These are phyloP conservation scores for Peromyscus maniculatus DNA, from an alignment of 2,113 vertebrate species.

Conservation along the genomic window DNA sequence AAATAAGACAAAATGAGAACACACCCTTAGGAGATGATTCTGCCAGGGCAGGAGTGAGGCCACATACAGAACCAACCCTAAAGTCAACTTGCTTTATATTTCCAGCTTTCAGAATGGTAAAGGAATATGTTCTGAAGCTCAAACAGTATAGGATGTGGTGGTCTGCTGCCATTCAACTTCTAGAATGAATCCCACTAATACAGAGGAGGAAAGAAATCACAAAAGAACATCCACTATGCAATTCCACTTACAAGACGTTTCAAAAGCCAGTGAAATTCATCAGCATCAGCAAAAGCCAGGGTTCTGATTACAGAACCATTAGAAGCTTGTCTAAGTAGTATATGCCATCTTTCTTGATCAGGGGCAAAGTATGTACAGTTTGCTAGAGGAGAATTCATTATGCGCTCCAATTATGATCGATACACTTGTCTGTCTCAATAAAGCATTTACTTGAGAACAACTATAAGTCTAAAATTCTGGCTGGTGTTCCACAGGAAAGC, in stretches of 20 bases:
- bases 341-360: not conserved
- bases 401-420: not conserved
- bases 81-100: not conserved
- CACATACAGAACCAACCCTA: not conserved
- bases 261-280: not conserved
- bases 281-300: too few relatives aligned
- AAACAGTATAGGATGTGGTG: not conserved
- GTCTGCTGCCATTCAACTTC: not conserved
- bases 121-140: not conserved
- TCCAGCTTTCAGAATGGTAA: not conserved
- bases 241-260: not conserved
- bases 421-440: not conserved
- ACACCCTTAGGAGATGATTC: not conserved
- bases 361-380: not conserved
- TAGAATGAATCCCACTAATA: too few relatives aligned
- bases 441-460: not conserved
- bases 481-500: not conserved
- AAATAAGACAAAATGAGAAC: too few relatives aligned
- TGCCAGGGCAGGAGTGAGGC: not conserved
- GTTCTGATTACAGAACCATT: not conserved
- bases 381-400: too few relatives aligned
- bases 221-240: not conserved
- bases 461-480: not conserved
- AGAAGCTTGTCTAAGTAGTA: too few relatives aligned
- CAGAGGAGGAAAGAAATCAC: not conserved